Base-by-base conservation (phyloP, 2,113 vertebrate species). In the Pangasianodon hypophthalmus region DNA sequence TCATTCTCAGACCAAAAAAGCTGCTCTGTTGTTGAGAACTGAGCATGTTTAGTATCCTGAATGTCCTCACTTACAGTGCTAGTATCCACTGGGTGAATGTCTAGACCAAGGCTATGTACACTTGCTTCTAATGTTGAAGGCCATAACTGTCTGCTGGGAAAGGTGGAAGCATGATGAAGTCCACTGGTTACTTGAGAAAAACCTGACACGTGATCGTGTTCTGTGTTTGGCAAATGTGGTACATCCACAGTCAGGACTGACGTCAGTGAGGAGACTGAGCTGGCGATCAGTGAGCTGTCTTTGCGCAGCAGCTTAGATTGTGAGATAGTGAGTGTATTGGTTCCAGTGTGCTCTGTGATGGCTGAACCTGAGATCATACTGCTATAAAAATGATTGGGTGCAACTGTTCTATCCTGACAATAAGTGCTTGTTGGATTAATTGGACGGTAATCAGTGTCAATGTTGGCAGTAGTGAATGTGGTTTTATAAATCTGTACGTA, bases 1-100 rank as follows among this genome's bases (percentile, higher is more conserved):
- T 91, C 87, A 88, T 91, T 88, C 75, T 89, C 84, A 58, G 50
- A 60, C 83, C 85, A 86, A 89, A 92, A 90, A 90, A 90, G 81
- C 73, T 75, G 48, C 86, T 88, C 88, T 89, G 89, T 88, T 90
- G 85, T 89, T 44, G 75, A 79, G 64, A 84, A 89, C 64, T 90
- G 88, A 56, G 71, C 64, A 90, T 91, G 69, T 91, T 91, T 83
- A 84, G 60, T 79, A 84, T 90, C 89, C 90, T 86, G 87, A 87
- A 89, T 44, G 48, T 90, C 58, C 60, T 82, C 64, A 82, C 67
- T 85, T 52, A 46, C 80, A 83, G 83, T 46, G 50, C 69, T 77
- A 75, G 82, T 41, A 56, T 84, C 64, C 60, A 91, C 48, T 81
- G 87, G 84, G 32, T 87, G 60, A 62, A 81, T 60, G 85, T 71